phyloP scores from a whole-genome alignment of 2,797 vertebrate species.

The Mionectes olivaceus region DNA sequence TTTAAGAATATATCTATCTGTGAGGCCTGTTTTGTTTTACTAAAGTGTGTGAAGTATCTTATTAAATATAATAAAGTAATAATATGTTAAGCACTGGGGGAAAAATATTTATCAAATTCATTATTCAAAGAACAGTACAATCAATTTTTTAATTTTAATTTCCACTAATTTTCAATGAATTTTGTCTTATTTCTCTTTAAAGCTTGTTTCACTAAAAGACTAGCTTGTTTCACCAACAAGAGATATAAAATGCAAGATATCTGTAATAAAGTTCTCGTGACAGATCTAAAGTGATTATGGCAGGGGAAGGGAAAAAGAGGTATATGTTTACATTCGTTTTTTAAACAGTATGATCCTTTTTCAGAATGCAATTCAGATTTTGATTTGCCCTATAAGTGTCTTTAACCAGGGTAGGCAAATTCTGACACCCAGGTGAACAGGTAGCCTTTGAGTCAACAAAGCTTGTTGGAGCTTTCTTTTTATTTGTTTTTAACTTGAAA shows the following conservation, averaged over 20 bases:
- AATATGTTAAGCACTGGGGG: background rate
- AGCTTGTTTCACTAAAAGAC: background rate
- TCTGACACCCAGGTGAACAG: background rate
- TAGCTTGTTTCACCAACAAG: background rate
- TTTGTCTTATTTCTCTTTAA: background rate
- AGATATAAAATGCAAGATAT: background rate
- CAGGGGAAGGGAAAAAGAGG: accelerated
- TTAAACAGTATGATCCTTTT: background rate
- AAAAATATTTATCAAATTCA: background rate
- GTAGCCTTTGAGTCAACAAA: background rate
- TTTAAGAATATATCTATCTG: background rate
- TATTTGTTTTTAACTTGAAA: background rate
- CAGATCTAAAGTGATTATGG: background rate
- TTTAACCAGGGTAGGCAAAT: background rate
- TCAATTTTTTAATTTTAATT: background rate
- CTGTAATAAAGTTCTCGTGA: background rate
- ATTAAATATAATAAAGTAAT: background rate
- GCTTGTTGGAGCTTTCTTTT: background rate
- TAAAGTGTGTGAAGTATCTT: background rate
- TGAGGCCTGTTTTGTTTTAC: background rate
- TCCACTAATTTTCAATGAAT: background rate
- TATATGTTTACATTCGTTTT: background rate
- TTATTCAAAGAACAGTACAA: background rate
- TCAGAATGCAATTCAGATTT: background rate
- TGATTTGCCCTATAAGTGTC: background rate